Conservation (phyloP, 2,113 vertebrate genomes). For the Lamprotornis superbus region DNA sequence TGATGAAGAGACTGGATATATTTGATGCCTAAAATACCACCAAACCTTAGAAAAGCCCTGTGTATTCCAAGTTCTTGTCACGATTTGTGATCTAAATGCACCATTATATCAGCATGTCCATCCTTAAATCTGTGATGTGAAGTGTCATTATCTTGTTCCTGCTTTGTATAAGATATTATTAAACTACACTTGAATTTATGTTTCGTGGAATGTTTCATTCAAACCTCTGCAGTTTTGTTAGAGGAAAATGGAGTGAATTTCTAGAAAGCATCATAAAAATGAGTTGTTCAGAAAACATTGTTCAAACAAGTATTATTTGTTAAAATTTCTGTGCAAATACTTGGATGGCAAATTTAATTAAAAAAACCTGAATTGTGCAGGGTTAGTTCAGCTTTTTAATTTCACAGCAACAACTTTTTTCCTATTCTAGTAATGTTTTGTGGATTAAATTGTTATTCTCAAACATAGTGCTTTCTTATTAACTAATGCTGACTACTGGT, state of each 20-base stretch:
- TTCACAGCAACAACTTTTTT: background rate
- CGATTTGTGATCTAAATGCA: background rate
- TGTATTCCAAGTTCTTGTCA: background rate
- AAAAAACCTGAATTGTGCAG: background rate
- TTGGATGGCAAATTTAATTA: background rate
- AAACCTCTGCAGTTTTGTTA: background rate
- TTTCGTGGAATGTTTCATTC: background rate
- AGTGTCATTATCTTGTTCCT: background rate
- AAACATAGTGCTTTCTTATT: background rate
- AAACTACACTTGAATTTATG: background rate
- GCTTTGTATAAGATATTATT: background rate
- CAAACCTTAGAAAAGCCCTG: background rate
- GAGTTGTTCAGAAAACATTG: background rate
- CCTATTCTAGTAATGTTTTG: background rate
- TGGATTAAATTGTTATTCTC: background rate
- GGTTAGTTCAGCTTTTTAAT: background rate
- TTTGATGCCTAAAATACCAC: background rate
- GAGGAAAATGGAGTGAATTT: background rate
- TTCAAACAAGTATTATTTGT: background rate
- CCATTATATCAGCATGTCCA: background rate
- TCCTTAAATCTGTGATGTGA: background rate
- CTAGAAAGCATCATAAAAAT: background rate
- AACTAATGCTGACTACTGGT: background rate
- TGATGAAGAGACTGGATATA: background rate
- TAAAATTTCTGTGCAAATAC: background rate